Percentiles rank a stretch among this genome's conserved stretches.
Conservation (phyloP, 2,888 invertebrate genomes). For the Tenodera sinensis region DNA sequence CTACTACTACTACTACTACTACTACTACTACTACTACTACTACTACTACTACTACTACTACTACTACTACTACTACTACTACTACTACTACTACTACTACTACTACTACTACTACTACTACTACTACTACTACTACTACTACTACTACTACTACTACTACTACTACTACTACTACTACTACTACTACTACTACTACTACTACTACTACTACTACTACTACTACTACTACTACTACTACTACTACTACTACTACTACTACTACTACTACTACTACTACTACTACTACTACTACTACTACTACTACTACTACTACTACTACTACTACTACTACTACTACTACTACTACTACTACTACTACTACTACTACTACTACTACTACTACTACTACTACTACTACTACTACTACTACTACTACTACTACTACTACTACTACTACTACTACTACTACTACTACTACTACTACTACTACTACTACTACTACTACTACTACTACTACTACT, state of each 20-base stretch:
- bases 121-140: slow-evolving; percentile 37
- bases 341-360: slow-evolving; percentile 7
- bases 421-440: slow-evolving; percentile 5
- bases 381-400: slow-evolving; percentile 5
- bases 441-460: slow-evolving; percentile 7
- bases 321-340: slow-evolving; percentile 7
- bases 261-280: slow-evolving; percentile 38
- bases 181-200: slow-evolving; percentile 27
- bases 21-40: slow-evolving; percentile 7
- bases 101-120: slow-evolving; percentile 7
- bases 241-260: slow-evolving; percentile 20
- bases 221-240: slow-evolving; percentile 22
- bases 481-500: slow-evolving; percentile 37
- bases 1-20: slow-evolving; percentile 5
- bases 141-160: slow-evolving; percentile 37
- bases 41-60: slow-evolving; percentile 42
- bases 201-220: slow-evolving; percentile 21
- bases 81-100: slow-evolving; percentile 7
- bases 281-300: slow-evolving; percentile 33
- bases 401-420: slow-evolving; percentile 9
- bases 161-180: slow-evolving; percentile 32
- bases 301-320: slow-evolving; percentile 14
- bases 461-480: slow-evolving; percentile 7
- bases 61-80: slow-evolving; percentile 2
- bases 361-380: slow-evolving; percentile 5